These are phyloP conservation scores for Poecilia picta DNA, from an alignment of 2,797 vertebrate species.

Conservation along the genomic window DNA sequence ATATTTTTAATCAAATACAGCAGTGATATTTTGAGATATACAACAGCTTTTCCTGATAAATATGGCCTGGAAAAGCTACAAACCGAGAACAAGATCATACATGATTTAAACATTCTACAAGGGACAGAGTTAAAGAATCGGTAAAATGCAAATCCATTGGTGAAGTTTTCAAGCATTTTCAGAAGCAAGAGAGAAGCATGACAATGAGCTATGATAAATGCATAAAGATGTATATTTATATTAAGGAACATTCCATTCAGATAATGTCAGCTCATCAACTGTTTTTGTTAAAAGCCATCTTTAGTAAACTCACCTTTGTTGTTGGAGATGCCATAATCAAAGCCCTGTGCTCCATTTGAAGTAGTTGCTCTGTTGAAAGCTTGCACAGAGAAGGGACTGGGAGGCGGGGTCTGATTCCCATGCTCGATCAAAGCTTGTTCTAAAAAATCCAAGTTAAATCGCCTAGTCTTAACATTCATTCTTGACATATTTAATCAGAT, in stretches of 20 bases:
- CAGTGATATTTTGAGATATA: background rate
- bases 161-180: background rate
- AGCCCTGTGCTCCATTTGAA: conserved; percentile 91
- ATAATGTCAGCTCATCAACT: background rate
- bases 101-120: background rate
- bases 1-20: conserved; percentile 1
- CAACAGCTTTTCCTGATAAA: background rate
- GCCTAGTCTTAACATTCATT: background rate
- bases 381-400: conserved; percentile 97
- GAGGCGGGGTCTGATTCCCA: conserved; percentile 93
- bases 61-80: background rate
- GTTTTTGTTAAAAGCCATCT: background rate
- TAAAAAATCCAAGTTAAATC: conserved; percentile 60
- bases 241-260: conserved; percentile 33
- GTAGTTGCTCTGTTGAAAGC: conserved; percentile 90
- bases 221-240: conserved; percentile 2
- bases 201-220: background rate
- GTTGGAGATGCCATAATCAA: conserved; percentile 97
- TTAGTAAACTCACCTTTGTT: conserved; percentile 90
- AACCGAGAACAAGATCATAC: background rate
- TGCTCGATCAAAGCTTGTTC: conserved; percentile 93
- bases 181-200: background rate
- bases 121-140: background rate
- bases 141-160: background rate
- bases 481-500: background rate